Evolutionary conservation across 2,797 vertebrate species (phyloP).

Genomic region (Oophaga sylvatica): DNA sequence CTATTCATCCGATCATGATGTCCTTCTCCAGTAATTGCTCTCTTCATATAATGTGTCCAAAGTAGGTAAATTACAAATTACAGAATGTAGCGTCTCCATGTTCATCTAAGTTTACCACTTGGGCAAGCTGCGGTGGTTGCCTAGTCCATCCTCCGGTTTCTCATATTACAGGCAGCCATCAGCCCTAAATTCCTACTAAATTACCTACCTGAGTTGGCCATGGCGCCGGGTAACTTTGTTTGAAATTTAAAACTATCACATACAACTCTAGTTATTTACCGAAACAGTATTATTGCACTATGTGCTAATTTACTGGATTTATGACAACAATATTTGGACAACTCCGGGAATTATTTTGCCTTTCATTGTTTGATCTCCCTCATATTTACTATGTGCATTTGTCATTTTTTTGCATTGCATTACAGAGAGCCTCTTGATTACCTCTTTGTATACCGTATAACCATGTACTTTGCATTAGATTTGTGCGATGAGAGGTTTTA

Average conservation of each 20-base stretch:
- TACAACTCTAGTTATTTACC: too few relatives aligned
- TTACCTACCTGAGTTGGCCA: background rate
- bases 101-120: too few relatives aligned
- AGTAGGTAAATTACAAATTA: too few relatives aligned
- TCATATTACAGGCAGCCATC: too few relatives aligned
- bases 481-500: conserved; percentile 9
- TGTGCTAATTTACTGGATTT: too few relatives aligned
- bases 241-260: background rate
- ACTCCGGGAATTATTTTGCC: background rate
- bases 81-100: too few relatives aligned
- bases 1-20: too few relatives aligned
- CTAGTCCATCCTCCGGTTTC: background rate
- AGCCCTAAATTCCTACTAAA: background rate
- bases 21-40: too few relatives aligned
- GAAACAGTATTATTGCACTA: too few relatives aligned
- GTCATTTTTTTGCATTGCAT: background rate
- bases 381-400: background rate
- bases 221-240: background rate
- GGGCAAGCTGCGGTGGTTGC: too few relatives aligned
- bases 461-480: conserved; percentile 1
- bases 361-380: background rate
- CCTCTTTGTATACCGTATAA: background rate
- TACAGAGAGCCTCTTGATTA: background rate
- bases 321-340: background rate
- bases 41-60: too few relatives aligned